These are phyloP conservation scores for Drosophila picticornis DNA, from an alignment of 2,888 invertebrate species.

Conservation along the genomic window DNA sequence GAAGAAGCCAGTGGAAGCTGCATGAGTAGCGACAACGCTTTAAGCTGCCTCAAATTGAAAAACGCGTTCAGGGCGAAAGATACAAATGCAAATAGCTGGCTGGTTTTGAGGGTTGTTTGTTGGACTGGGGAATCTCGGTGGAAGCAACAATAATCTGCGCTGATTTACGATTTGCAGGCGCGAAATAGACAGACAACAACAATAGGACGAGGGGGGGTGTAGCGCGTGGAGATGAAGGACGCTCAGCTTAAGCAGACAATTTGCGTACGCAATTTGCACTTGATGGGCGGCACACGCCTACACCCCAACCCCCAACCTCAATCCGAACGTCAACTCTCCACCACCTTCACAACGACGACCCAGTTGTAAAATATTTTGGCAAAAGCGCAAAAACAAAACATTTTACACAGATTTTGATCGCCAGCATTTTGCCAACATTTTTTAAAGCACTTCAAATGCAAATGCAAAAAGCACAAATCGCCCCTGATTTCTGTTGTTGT, in stretches of 20 bases:
- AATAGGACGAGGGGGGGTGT: background rate
- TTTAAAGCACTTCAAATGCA: conserved; percentile 53
- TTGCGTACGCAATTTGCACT: conserved; percentile 77
- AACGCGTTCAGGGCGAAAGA: conserved; percentile 65
- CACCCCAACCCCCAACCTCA: background rate
- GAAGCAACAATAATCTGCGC: conserved; percentile 76
- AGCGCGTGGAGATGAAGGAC: background rate
- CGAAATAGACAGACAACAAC: conserved; percentile 67
- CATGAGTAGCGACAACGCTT: conserved; percentile 66
- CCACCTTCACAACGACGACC: background rate
- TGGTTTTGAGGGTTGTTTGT: background rate
- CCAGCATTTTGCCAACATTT: conserved; percentile 35
- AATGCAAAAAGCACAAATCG: conserved; percentile 31
- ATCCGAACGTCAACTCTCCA: background rate
- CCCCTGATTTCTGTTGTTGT: conserved; percentile 10
- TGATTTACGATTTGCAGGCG: conserved; percentile 82
- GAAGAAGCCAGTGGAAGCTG: conserved; percentile 60
- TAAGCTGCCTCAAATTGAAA: conserved; percentile 80
- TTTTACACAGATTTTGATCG: conserved; percentile 75
- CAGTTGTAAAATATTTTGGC: conserved; percentile 52
- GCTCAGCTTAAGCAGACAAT: conserved; percentile 63
- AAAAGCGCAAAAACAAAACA: conserved; percentile 34
- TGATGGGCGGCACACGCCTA: conserved; percentile 68
- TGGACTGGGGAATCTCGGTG: conserved; percentile 19
- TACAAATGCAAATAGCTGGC: conserved; percentile 73